Evolutionary conservation across 2,113 vertebrate species (phyloP).

Genomic region (Pituophis catenifer): DNA sequence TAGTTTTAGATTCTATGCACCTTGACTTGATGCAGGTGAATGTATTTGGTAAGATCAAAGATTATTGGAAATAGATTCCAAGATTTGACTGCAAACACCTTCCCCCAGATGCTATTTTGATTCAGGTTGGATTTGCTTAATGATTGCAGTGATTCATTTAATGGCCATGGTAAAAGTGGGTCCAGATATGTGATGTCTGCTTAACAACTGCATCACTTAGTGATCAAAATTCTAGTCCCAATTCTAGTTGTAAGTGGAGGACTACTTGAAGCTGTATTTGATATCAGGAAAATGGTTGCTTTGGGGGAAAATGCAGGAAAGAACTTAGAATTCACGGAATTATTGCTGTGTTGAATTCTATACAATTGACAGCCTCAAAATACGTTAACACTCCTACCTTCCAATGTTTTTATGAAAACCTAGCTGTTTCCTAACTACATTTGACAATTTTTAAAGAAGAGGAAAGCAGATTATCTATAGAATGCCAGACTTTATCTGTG

Average conservation of each 20-base stretch:
- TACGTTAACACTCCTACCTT: background rate
- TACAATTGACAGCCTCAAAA: background rate
- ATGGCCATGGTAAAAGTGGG: background rate
- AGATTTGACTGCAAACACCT: background rate
- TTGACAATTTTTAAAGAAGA: slow-evolving; percentile 13
- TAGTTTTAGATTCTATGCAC: background rate
- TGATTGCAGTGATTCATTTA: background rate
- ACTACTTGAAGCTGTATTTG: background rate
- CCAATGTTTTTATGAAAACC: background rate
- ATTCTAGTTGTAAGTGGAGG: background rate
- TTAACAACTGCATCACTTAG: background rate
- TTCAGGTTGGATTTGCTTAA: background rate
- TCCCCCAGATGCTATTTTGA: background rate
- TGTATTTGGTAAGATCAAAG: background rate
- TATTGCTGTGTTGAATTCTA: background rate
- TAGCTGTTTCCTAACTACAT: slow-evolving; percentile 16
- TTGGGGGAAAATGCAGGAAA: background rate
- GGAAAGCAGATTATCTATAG: slow-evolving; percentile 15
- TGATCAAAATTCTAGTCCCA: background rate
- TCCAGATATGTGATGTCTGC: background rate
- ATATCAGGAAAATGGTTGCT: background rate
- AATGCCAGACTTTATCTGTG: slow-evolving; percentile 15
- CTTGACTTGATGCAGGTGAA: background rate
- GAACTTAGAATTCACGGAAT: background rate
- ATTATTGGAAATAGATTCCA: background rate